phyloP scores from a whole-genome alignment of 2,113 vertebrate species.

The Gavia stellata region DNA sequence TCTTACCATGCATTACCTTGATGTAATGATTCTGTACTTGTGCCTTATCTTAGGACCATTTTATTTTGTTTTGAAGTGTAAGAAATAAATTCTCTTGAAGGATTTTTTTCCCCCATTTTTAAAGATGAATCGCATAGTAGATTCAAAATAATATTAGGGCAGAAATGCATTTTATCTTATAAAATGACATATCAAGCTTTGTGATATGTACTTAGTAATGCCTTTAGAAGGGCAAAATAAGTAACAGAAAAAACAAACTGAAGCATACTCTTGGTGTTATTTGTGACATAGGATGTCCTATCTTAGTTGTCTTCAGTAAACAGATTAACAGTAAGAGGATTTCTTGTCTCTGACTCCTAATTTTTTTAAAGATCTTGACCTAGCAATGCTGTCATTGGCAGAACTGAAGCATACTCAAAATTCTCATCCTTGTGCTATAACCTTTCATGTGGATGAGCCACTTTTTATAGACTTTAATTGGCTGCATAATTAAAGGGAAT shows the following conservation, averaged over 20 bases:
- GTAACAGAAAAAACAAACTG: not conserved
- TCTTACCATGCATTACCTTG: not conserved
- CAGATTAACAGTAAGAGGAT: not conserved
- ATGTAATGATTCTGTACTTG: not conserved
- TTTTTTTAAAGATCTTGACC: not conserved
- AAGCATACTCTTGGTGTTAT: not conserved
- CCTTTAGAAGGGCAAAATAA: not conserved
- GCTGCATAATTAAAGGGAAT: not conserved
- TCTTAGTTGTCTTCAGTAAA: not conserved
- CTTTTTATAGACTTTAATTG: not conserved
- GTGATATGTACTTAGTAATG: not conserved
- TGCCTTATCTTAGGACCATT: not conserved
- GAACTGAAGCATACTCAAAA: not conserved
- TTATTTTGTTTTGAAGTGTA: not conserved
- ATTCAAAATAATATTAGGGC: not conserved
- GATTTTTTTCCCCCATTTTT: not conserved
- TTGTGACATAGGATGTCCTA: not conserved
- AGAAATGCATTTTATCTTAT: not conserved
- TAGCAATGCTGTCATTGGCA: not conserved
- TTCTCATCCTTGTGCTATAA: not conserved
- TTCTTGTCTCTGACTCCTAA: not conserved
- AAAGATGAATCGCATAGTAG: not conserved
- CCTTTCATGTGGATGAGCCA: not conserved
- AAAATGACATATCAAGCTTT: not conserved
- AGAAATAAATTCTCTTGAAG: not conserved